A percentile compares a stretch with the other conserved stretches of the same genome.
Conservation (phyloP, 2,113 vertebrate species). For the Grus americana region DNA sequence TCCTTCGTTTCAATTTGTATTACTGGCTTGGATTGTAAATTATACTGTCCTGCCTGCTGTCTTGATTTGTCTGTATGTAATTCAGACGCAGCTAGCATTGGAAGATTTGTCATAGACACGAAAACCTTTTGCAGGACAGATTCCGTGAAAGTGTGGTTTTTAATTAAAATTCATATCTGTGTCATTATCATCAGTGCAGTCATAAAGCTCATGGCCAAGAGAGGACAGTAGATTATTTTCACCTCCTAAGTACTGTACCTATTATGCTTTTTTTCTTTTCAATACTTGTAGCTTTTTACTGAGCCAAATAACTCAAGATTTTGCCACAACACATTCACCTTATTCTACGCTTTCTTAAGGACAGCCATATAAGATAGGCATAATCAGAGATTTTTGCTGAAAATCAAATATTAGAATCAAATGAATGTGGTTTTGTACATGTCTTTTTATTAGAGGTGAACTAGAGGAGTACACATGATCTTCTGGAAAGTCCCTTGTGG, state of each 20-base stretch:
- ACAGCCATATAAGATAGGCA: background rate
- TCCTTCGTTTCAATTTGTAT: background rate
- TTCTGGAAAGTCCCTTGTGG: background rate
- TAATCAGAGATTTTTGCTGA: background rate
- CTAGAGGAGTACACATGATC: fast-evolving
- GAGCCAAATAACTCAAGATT: background rate
- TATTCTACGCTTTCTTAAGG: background rate
- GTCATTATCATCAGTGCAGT: background rate
- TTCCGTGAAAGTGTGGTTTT: background rate
- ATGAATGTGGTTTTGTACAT: background rate
- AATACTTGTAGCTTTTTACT: background rate
- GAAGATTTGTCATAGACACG: background rate
- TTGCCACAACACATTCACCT: background rate
- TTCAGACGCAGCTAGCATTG: background rate
- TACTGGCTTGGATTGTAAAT: background rate
- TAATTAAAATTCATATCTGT: background rate
- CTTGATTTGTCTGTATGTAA: background rate
- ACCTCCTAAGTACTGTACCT: background rate
- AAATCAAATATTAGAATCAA: background rate
- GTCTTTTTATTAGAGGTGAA: background rate
- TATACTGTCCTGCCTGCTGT: background rate
- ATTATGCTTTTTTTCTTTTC: background rate
- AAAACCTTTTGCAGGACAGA: background rate
- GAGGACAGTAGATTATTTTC: background rate
- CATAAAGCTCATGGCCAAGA: background rate